These are phyloP conservation scores for Plutomurus gul DNA, from an alignment of 1,140 invertebrate species.

Conservation along the genomic window DNA sequence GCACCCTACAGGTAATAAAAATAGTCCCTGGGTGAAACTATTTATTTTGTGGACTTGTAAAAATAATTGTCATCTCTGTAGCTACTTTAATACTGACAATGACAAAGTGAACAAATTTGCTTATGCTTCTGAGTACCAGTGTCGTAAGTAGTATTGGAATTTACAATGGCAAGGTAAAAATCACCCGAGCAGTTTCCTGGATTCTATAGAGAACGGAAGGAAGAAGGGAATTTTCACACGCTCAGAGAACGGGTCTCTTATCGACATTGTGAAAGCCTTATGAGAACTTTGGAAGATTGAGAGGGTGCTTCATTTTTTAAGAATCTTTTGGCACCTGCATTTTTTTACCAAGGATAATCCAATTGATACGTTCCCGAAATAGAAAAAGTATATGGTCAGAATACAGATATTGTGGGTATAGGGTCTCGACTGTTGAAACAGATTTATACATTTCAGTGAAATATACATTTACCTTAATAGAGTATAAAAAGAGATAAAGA, in stretches of 20 bases:
- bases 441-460: too few relatives aligned
- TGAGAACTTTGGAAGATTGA: conserved; percentile 11
- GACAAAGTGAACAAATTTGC: not conserved
- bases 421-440: too few relatives aligned
- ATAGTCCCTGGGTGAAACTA: not conserved
- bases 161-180: too few relatives aligned
- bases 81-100: not conserved
- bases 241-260: not conserved
- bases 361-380: too few relatives aligned
- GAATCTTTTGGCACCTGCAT: conserved; percentile 41
- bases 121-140: not conserved
- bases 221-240: conserved; percentile 35
- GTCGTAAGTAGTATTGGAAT: too few relatives aligned
- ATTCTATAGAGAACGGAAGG: not conserved
- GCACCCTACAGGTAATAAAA: not conserved
- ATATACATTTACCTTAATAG: too few relatives aligned
- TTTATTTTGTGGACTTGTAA: conserved; percentile 8
- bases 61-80: not conserved
- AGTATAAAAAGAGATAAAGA: too few relatives aligned
- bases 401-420: too few relatives aligned
- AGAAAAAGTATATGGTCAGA: too few relatives aligned
- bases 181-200: too few relatives aligned
- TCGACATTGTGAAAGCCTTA: conserved; percentile 19
- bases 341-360: too few relatives aligned
- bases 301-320: conserved; percentile 30